A percentile compares a stretch with the other conserved stretches of the same genome.
These are phyloP conservation scores for Oxygymnocypris stewartii DNA, from an alignment of 2,113 vertebrate species.

Conservation along the genomic window DNA sequence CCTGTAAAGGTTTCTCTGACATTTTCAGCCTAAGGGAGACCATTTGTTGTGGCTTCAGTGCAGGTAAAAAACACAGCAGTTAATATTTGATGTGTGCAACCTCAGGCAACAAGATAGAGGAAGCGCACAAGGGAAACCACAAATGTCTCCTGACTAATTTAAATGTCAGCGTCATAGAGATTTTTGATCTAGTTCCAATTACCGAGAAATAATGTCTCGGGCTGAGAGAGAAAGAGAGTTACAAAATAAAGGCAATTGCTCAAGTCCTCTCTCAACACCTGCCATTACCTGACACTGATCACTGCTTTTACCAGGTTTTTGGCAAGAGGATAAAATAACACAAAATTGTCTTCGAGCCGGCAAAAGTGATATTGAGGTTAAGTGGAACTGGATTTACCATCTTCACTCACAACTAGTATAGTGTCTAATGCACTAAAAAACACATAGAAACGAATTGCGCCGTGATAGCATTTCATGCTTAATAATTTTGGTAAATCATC, in stretches of 20 bases:
- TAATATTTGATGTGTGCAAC: slow-evolving; percentile 65
- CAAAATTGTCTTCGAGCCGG: slow-evolving; percentile 19
- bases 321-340: slow-evolving; percentile 5
- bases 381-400: neutral
- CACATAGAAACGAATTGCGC: neutral
- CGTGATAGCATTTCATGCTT: neutral
- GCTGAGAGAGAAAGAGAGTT: slow-evolving; percentile 21
- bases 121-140: slow-evolving; percentile 20
- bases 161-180: slow-evolving; percentile 52
- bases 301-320: slow-evolving; percentile 19
- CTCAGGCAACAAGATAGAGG: slow-evolving; percentile 48
- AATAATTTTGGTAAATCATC: neutral
- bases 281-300: slow-evolving; percentile 19
- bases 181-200: slow-evolving; percentile 19
- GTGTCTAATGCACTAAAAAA: neutral
- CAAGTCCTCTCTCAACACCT: slow-evolving; percentile 27
- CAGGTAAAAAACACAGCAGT: slow-evolving; percentile 52
- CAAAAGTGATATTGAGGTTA: slow-evolving; percentile 26
- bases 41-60: slow-evolving; percentile 51
- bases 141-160: slow-evolving; percentile 53
- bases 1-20: slow-evolving; percentile 63
- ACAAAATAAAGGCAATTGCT: slow-evolving; percentile 41
- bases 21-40: slow-evolving; percentile 56
- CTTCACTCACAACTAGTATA: neutral
- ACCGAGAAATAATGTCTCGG: neutral